Percentiles rank a stretch among this genome's conserved stretches.
Evolutionary conservation across 2,797 vertebrate species (phyloP).

Genomic region (Oreochromis mossambicus): DNA sequence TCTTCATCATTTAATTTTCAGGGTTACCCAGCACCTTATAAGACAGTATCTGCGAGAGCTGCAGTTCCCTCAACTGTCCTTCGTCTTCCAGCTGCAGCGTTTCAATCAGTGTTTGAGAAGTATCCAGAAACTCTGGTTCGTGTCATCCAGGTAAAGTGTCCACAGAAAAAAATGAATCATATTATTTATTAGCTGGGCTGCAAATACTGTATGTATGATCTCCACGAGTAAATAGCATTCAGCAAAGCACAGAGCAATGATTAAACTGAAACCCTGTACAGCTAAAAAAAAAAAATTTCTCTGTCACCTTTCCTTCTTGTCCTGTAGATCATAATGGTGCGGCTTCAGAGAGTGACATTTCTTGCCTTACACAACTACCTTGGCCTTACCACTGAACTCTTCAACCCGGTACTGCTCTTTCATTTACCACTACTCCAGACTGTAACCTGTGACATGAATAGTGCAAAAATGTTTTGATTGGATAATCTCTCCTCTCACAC

Average conservation of each 20-base stretch:
- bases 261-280: not conserved
- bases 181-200: not conserved
- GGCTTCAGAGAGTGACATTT: conserved; percentile 93
- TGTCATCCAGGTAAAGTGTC: conserved; percentile 84
- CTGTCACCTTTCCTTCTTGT: not conserved
- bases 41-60: conserved; percentile 89
- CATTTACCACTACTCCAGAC: not conserved
- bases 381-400: conserved; percentile 94
- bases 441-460: not conserved
- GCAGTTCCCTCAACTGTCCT: conserved; percentile 81
- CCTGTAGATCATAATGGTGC: conserved; percentile 92
- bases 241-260: not conserved
- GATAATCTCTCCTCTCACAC: not conserved
- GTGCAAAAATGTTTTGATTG: not conserved
- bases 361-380: conserved; percentile 93
- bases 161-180: not conserved
- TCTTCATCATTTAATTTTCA: conserved; percentile 26
- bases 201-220: not conserved
- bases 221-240: not conserved
- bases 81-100: conserved; percentile 86
- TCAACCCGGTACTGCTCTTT: conserved; percentile 79
- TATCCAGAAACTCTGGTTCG: conserved; percentile 92
- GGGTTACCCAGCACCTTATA: conserved; percentile 90
- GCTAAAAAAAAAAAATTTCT: not conserved
- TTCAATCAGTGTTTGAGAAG: conserved; percentile 89